Base-by-base conservation (phyloP, 2,113 vertebrate species). In the Melanerpes formicivorus region DNA sequence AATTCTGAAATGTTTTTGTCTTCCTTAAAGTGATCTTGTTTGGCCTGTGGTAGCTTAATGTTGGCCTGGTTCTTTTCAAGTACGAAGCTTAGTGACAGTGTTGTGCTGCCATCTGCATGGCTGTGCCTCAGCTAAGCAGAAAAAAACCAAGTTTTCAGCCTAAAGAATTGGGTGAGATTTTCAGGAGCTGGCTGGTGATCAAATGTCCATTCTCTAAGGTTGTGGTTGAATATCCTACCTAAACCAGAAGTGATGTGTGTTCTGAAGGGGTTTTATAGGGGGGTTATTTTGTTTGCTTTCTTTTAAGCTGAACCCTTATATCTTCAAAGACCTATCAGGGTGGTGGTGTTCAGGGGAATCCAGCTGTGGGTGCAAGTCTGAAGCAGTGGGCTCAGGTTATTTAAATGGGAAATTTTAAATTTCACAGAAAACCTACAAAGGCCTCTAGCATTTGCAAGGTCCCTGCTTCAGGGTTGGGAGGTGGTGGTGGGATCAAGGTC, bases 401-500 rank as follows among this genome's bases (percentile, higher is more conserved):
- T 72, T 72, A 18, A 46, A 63, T 76, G 6, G 10, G 11, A 76
- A 46, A 4, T 29, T 83, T 50, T 64, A 64, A 40, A 73, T 46
- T 74, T 70, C 30, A n/a, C 1, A 3, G 11, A 26, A 65, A 27
- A 11, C 44, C 23, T 62, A 13, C 37, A 54, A 12, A 46, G 12
- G 52, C 5, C 9, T 70, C 9, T 29, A 14, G 21, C 6, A 18
- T n/a, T 11, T 46, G 48, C 18, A 32, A 11, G 25, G 52, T 62
- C 34, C 19, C 12, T 81, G 22, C 12, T 16, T 0, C 30, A 7
- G 4, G 12, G 8, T 1, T 44, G 13, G 6, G 34, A n/a, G 54
- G 40, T 44, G 40, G 30, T 46, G 29, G 23, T 14, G 19, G 17
- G 25, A 14, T 6, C 26, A 27, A 71, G 18, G 25, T 74, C n/a